Evolutionary conservation across 2,888 invertebrate genomes (phyloP).

Genomic region (Cantharis rustica): DNA sequence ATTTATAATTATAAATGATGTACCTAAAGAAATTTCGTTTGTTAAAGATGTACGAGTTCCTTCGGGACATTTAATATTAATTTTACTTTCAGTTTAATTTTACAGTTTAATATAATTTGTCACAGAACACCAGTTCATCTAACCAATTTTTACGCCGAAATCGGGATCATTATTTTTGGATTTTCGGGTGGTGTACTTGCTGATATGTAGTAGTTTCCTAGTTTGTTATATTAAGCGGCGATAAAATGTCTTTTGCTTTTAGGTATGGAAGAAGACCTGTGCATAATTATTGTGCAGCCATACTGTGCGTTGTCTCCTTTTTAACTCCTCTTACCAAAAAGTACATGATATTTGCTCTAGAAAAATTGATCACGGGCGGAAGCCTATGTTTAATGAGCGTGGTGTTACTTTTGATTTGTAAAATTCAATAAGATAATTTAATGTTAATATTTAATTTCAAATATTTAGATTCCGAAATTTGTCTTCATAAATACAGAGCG

Average conservation of each 20-base stretch:
- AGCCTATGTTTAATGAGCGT: not conserved
- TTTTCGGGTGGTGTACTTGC: not conserved
- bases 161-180: not conserved
- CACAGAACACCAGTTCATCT: not conserved
- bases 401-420: not conserved
- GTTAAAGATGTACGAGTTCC: not conserved
- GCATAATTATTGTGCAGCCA: not conserved
- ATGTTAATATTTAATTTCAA: not conserved
- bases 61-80: not conserved
- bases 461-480: not conserved
- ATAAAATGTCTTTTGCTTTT: not conserved
- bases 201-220: not conserved
- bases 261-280: not conserved
- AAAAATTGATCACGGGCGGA: not conserved
- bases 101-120: not conserved
- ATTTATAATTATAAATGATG: not conserved
- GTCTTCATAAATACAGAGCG: not conserved
- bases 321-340: not conserved
- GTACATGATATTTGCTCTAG: not conserved
- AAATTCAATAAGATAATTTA: not conserved
- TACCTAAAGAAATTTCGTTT: not conserved
- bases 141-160: not conserved
- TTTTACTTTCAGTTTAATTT: not conserved
- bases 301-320: not conserved
- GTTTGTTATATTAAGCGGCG: not conserved